Conservation (phyloP, 2,888 invertebrate species). For the Galerucella nymphaeae region DNA sequence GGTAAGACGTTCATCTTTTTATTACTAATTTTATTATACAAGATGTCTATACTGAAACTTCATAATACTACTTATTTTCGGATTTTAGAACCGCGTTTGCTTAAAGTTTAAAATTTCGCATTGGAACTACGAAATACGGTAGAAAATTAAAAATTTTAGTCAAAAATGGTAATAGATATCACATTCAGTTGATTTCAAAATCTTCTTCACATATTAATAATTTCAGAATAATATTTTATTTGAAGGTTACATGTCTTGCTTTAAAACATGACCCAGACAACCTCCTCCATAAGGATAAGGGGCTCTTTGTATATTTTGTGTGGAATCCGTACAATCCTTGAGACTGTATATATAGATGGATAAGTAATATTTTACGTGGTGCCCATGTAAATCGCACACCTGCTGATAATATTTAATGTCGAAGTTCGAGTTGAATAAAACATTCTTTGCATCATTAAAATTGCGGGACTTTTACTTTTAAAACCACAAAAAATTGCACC, state of each 20-base stretch:
- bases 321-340: conserved; percentile 4
- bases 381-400: background rate
- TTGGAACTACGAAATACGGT: too few species aligned
- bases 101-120: too few species aligned
- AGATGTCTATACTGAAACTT: background rate
- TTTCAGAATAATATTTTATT: background rate
- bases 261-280: conserved; percentile 1
- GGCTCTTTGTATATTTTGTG: background rate
- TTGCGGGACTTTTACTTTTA: background rate
- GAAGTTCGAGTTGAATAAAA: conserved; percentile 1
- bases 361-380: background rate
- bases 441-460: background rate
- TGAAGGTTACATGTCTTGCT: background rate
- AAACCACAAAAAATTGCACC: too few species aligned
- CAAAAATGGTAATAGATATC: too few species aligned
- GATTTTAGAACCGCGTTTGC: too few species aligned
- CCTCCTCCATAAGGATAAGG: background rate
- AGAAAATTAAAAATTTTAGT: too few species aligned
- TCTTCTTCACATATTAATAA: too few species aligned
- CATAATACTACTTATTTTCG: too few species aligned
- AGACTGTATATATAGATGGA: background rate
- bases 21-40: background rate
- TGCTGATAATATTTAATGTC: background rate
- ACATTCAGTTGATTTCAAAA: too few species aligned
- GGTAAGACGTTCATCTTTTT: background rate